A percentile compares a stretch with the other conserved stretches of the same genome.
Evolutionary conservation across 2,113 vertebrate genomes (phyloP).

Genomic region (Macquaria ambigua): DNA sequence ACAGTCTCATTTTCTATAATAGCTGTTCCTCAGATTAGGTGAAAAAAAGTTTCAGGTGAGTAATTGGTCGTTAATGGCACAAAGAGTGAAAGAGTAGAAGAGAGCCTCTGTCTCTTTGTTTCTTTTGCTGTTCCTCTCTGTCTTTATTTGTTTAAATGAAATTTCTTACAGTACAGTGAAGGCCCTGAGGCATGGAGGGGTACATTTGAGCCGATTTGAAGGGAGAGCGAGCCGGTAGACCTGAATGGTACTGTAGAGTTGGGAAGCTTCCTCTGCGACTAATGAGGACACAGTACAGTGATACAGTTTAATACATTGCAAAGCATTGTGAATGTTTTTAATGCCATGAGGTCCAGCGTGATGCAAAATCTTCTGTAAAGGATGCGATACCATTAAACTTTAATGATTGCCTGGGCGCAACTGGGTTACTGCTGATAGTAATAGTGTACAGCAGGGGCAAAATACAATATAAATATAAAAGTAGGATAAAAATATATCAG

Average conservation of each 20-base stretch:
- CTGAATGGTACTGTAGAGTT: slow-evolving; percentile 40
- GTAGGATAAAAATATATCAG: neutral
- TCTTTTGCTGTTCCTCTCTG: slow-evolving; percentile 13
- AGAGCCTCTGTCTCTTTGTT: slow-evolving; percentile 17
- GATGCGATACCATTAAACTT: slow-evolving; percentile 47
- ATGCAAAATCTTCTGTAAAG: slow-evolving; percentile 41
- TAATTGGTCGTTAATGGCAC: slow-evolving; percentile 29
- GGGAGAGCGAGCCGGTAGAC: slow-evolving; percentile 31
- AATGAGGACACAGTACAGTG: slow-evolving; percentile 41
- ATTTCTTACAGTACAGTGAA: slow-evolving; percentile 65
- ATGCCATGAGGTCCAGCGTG: slow-evolving; percentile 4
- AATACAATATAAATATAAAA: neutral
- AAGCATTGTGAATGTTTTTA: slow-evolving; percentile 22
- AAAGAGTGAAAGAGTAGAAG: slow-evolving; percentile 28
- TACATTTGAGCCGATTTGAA: slow-evolving; percentile 47
- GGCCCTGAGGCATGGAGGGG: slow-evolving; percentile 43
- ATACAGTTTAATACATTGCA: neutral
- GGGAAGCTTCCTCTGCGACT: slow-evolving; percentile 3
- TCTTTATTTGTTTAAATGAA: slow-evolving; percentile 62
- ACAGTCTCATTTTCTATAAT: slow-evolving; percentile 23
- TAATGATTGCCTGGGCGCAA: slow-evolving; percentile 35
- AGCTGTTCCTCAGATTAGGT: slow-evolving; percentile 24
- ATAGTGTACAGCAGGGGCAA: neutral
- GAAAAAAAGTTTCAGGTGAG: slow-evolving; percentile 23
- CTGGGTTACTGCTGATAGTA: slow-evolving; percentile 17